Percentiles rank a stretch among this genome's conserved stretches.
Evolutionary conservation across 1,140 invertebrate species (phyloP).

Genomic region (Drosophila nannoptera): DNA sequence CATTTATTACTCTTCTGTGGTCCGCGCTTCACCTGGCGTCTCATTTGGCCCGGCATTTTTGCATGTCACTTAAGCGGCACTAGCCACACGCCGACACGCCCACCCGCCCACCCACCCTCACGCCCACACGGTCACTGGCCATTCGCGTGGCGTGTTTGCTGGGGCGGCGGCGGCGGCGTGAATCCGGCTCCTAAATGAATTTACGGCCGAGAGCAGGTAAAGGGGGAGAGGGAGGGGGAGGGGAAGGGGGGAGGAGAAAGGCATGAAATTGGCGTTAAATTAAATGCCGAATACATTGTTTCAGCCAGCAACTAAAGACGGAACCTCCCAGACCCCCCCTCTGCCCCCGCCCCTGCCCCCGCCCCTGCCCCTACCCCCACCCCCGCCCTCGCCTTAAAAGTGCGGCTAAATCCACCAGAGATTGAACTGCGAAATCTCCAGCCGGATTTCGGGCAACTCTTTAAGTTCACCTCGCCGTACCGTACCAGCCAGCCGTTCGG

Average conservation of each 20-base stretch:
- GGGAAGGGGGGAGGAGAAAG: too few relatives aligned
- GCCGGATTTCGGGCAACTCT: constrained; percentile 30
- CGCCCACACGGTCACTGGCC: background rate
- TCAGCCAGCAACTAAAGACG: too few relatives aligned
- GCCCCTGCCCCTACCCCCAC: background rate
- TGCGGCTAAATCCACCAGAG: background rate
- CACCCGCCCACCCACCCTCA: background rate
- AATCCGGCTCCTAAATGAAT: constrained; percentile 46
- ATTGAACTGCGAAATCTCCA: constrained; percentile 41
- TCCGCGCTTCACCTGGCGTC: constrained; percentile 6
- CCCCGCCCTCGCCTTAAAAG: background rate
- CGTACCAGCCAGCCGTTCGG: constrained; percentile 1
- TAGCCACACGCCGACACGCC: constrained; percentile 5
- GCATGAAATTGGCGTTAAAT: too few relatives aligned
- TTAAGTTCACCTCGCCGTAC: constrained; percentile 48
- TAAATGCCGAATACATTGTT: too few relatives aligned
- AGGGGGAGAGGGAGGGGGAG: background rate
- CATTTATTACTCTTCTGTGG: constrained; percentile 1
- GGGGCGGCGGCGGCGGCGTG: constrained; percentile 13
- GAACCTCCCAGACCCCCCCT: too few relatives aligned
- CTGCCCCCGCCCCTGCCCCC: background rate
- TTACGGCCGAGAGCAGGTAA: constrained; percentile 22
- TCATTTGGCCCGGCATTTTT: constrained; percentile 39
- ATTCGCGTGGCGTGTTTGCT: constrained; percentile 5
- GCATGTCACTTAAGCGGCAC: constrained; percentile 37